These are phyloP conservation scores for Peromyscus aztecus DNA, from an alignment of 2,797 vertebrate genomes.

Conservation along the genomic window DNA sequence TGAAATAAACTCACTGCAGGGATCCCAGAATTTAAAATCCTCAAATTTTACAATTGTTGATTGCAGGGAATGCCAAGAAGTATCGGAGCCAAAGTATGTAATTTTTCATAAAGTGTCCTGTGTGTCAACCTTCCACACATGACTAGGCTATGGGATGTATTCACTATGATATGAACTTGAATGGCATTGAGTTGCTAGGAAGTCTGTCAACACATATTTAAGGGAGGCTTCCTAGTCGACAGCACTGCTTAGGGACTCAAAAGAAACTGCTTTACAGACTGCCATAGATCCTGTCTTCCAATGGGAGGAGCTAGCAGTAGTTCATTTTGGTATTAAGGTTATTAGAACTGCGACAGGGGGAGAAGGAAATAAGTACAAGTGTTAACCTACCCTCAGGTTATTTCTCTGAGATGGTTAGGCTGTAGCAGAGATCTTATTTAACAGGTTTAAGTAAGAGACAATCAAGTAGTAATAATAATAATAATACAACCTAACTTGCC, in stretches of 20 bases:
- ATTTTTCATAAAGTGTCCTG: slow-evolving; percentile 31
- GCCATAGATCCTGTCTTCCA: neutral
- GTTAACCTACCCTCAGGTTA: neutral
- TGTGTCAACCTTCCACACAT: neutral
- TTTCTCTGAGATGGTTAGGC: neutral
- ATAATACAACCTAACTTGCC: neutral
- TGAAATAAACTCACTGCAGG: slow-evolving; percentile 55
- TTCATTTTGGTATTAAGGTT: neutral
- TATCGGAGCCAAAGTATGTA: slow-evolving; percentile 21
- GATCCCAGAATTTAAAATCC: slow-evolving; percentile 22
- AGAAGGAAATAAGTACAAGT: neutral
- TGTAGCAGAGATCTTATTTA: neutral
- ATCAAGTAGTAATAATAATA: neutral
- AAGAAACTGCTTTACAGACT: neutral
- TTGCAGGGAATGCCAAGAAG: slow-evolving; percentile 15
- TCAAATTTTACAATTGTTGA: slow-evolving; percentile 50
- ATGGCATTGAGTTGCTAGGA: slow-evolving; percentile 15
- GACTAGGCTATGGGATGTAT: neutral
- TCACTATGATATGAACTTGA: slow-evolving; percentile 14
- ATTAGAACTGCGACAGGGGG: neutral
- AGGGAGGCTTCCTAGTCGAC: neutral
- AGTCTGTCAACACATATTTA: slow-evolving; percentile 49
- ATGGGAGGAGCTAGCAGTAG: neutral
- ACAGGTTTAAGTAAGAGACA: neutral
- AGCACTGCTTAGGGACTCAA: neutral